Base-by-base conservation (phyloP, 2,888 invertebrate species). In the Carabus problematicus region DNA sequence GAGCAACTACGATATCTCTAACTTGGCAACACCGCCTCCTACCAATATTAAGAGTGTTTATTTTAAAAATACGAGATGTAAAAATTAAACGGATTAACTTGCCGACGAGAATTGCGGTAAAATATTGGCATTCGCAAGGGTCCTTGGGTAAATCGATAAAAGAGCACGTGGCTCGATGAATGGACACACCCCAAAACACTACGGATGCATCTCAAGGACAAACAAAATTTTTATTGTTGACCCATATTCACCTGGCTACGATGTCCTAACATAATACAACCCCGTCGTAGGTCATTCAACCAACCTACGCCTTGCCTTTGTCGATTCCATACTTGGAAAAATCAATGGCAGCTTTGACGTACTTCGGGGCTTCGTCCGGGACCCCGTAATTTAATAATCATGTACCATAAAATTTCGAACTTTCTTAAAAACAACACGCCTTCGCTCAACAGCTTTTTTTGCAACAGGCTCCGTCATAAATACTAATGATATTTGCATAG, bases 151-250 rank as follows among this genome's bases (percentile, higher is more conserved):
- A 56, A 62, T 62, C 62, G 52, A 62, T 62, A 41, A 11, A 41
- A 45, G 12, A 47, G 62, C 62, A 62, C 62, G 62, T 62, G 62
- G 62, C 9, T 16, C 7, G 29, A 52, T 6, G n/a, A 18, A 29
- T 12, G 58, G 66, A 47, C 59, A 59, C 59, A 59, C 66, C 66
- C 66, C 59, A 58, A 66, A 56, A 56, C 18, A 62, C 29, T 47
- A 29, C n/a, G 62, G 40, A 8, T 29, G 58, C 45, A 59, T 59
- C 66, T 66, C 66, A 66, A 66, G 66, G 66, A 39, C 66, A 66
- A 66, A 66, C 66, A 66, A 66, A 55, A 58, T 58, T 41, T n/a
- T 18, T 59, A 39, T 59, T 58, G 47, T 11, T 66, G 66, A 66
- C 66, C 66, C 58, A 66, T 45, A 64, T 66, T 39, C 18, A 66